Conservation (phyloP, 2,113 vertebrate genomes). For the Rattus rattus region DNA sequence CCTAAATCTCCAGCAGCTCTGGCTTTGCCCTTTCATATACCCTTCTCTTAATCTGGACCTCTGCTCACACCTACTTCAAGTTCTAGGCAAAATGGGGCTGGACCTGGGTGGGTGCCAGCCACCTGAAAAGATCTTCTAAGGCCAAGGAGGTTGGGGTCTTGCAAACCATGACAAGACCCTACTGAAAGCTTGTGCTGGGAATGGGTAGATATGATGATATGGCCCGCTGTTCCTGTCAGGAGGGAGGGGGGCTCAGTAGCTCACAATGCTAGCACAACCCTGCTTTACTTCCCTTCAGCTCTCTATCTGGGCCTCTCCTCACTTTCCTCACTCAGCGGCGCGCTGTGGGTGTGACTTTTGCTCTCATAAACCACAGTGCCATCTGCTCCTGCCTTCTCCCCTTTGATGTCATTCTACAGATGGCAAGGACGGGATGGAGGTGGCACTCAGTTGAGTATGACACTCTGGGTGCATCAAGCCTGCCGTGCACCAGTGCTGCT, state of each 20-base stretch:
- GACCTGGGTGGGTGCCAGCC: not conserved
- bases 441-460: slow-evolving; percentile 70
- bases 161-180: not conserved
- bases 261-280: not conserved
- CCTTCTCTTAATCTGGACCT: not conserved
- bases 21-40: not conserved
- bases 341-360: slow-evolving; percentile 77
- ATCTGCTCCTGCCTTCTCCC: slow-evolving; percentile 76
- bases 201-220: not conserved
- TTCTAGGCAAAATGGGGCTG: not conserved
- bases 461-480: slow-evolving; percentile 26
- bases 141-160: not conserved
- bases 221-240: not conserved
- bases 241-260: not conserved
- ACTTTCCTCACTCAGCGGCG: slow-evolving; percentile 70
- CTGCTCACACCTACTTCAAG: not conserved
- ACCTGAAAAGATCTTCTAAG: not conserved
- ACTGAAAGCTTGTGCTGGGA: not conserved
- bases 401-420: slow-evolving; percentile 77
- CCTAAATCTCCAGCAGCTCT: not conserved
- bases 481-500: not conserved
- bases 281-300: slow-evolving; percentile 66
- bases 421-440: slow-evolving; percentile 71
- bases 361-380: slow-evolving; percentile 67
- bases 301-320: slow-evolving; percentile 40